Evolutionary conservation across 2,888 invertebrate genomes (phyloP).

Genomic region (Alitta virens): DNA sequence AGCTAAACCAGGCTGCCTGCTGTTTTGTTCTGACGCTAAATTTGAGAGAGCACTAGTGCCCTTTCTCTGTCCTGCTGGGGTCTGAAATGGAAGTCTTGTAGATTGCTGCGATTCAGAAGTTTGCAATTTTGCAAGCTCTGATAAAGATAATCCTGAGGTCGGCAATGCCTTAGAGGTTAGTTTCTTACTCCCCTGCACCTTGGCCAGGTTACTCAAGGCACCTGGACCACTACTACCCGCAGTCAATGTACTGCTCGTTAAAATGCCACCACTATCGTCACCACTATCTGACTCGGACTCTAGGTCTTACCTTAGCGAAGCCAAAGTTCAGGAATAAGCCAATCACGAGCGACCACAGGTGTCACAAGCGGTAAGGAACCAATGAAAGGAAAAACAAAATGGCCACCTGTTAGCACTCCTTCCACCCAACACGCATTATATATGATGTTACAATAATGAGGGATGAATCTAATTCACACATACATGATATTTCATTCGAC

Average conservation of each 20-base stretch:
- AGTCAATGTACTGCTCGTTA: background rate
- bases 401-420: slow-evolving; percentile 21
- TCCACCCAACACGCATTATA: background rate
- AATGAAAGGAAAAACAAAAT: slow-evolving; percentile 15
- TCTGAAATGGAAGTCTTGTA: too few relatives aligned
- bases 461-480: background rate
- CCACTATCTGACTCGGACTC: slow-evolving; percentile 1
- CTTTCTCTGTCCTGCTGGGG: too few relatives aligned
- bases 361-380: slow-evolving; percentile 4
- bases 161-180: too few relatives aligned
- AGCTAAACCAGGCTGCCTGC: slow-evolving; percentile 1
- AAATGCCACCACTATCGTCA: slow-evolving; percentile 1
- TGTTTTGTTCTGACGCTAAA: background rate
- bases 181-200: too few relatives aligned
- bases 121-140: too few relatives aligned
- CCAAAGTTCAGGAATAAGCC: slow-evolving; percentile 25
- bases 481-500: slow-evolving; percentile 1
- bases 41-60: too few relatives aligned
- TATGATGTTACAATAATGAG: background rate
- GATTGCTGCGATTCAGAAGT: too few relatives aligned
- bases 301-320: slow-evolving; percentile 61
- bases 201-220: too few relatives aligned
- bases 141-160: too few relatives aligned
- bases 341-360: slow-evolving; percentile 11
- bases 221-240: too few relatives aligned